A percentile compares a stretch with the other conserved stretches of the same genome.
Conservation (phyloP, 2,113 vertebrate genomes). For the Pomatostomus ruficeps region DNA sequence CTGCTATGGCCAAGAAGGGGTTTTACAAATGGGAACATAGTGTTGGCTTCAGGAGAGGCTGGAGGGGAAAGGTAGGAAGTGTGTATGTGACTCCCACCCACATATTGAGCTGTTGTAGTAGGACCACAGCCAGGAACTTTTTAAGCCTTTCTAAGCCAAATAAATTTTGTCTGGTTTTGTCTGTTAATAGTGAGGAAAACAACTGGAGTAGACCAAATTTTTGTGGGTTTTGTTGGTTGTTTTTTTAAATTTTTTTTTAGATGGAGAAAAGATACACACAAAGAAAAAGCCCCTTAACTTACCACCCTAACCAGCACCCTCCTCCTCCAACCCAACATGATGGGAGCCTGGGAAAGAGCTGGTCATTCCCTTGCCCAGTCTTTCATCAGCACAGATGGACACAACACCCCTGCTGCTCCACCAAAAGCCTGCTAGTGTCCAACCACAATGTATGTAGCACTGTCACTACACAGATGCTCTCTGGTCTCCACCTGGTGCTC, state of each 20-base stretch:
- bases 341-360: background rate
- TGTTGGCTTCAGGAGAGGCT: background rate
- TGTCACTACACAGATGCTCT: background rate
- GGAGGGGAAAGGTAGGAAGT: slow-evolving; percentile 14
- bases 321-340: background rate
- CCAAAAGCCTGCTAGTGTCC: background rate
- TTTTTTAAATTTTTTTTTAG: background rate
- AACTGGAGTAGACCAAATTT: background rate
- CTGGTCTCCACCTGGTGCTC: background rate
- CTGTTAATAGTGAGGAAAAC: background rate
- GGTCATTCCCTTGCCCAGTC: background rate
- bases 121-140: background rate
- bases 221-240: background rate
- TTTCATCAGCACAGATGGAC: background rate
- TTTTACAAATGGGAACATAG: background rate
- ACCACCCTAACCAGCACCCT: background rate
- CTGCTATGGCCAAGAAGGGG: background rate
- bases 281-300: background rate
- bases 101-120: background rate
- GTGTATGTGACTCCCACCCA: background rate
- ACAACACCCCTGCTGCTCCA: background rate
- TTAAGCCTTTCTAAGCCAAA: background rate
- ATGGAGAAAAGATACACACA: background rate
- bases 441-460: background rate
- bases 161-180: background rate